phyloP scores from a whole-genome alignment of 2,888 invertebrate species.

The Dryadula phaetusa region DNA sequence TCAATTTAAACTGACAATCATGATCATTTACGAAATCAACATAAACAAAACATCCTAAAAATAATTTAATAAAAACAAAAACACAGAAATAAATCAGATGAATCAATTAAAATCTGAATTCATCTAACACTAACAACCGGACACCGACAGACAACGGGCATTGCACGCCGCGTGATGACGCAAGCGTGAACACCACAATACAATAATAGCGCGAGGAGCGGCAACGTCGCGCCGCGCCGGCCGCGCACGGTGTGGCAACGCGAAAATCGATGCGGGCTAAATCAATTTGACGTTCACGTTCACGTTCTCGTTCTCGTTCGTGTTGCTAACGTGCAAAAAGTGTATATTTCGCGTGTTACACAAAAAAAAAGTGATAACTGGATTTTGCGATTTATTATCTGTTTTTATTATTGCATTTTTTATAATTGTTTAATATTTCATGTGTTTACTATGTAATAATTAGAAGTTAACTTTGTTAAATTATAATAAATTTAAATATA shows the following conservation, averaged over 20 bases:
- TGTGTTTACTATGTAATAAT: no score
- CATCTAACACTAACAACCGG: background rate
- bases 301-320: constrained; percentile 27
- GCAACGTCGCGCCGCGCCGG: constrained; percentile 61
- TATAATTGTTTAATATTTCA: no score
- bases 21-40: no score
- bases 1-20: no score
- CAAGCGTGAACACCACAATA: constrained; percentile 41
- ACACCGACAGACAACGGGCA: constrained; percentile 27
- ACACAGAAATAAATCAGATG: constrained; percentile 5
- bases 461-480: no score
- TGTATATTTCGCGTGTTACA: no score
- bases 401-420: no score
- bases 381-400: no score
- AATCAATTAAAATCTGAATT: constrained; percentile 15
- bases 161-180: constrained; percentile 43
- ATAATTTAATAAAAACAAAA: no score
- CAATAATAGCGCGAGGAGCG: constrained; percentile 52
- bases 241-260: constrained; percentile 47
- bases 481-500: no score
- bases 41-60: no score
- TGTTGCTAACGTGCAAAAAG: background rate
- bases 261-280: constrained; percentile 48
- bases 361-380: no score
- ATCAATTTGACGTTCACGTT: constrained; percentile 40